phyloP scores from a whole-genome alignment of 2,113 vertebrate species.

The Leiothrix lutea region DNA sequence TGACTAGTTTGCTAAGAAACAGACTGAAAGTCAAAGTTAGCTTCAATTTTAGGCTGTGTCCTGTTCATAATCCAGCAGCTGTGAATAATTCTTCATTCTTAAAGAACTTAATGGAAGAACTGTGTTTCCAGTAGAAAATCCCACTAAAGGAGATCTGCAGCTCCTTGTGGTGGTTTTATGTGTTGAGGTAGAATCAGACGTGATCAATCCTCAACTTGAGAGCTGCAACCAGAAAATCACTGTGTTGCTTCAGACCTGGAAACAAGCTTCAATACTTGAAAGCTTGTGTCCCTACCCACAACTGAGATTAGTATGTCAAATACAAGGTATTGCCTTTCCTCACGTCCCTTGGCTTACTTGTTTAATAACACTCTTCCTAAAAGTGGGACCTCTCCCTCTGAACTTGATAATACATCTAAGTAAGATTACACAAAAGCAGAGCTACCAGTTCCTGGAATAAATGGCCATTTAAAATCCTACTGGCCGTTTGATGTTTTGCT shows the following conservation, averaged over 20 bases:
- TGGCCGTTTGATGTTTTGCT: neutral
- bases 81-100: conserved; percentile 3
- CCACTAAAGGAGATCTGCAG: neutral
- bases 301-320: neutral
- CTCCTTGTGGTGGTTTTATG: neutral
- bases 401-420: fast-evolving
- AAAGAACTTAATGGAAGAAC: neutral
- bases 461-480: neutral
- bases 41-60: neutral
- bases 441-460: neutral
- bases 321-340: neutral
- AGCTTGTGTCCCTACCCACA: neutral
- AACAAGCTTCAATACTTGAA: neutral
- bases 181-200: neutral
- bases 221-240: neutral
- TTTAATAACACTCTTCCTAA: neutral
- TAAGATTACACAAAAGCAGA: neutral
- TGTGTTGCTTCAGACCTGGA: neutral
- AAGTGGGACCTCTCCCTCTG: neutral
- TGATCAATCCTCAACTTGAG: neutral
- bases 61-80: neutral
- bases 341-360: neutral
- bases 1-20: neutral
- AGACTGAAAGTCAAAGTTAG: neutral
- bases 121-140: neutral